Evolutionary conservation across 2,113 vertebrate genomes (phyloP).

Genomic region (Microtus oregoni): DNA sequence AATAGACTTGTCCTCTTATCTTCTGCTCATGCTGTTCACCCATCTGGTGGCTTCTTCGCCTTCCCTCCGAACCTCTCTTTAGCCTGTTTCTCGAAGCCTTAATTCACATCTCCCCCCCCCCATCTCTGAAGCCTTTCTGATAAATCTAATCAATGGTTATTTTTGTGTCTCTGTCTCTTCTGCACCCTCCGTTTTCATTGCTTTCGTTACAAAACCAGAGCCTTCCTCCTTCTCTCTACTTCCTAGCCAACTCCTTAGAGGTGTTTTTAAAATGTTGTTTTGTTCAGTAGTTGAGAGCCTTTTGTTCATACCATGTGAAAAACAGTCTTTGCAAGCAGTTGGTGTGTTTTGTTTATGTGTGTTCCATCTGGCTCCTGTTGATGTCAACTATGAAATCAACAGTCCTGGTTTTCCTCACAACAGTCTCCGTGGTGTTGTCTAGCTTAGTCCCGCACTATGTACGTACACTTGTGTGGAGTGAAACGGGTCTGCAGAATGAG

Average conservation of each 20-base stretch:
- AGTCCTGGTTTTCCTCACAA: background rate
- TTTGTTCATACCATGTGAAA: background rate
- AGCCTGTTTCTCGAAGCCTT: conserved; percentile 28
- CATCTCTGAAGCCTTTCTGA: conserved; percentile 20
- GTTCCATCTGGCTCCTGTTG: background rate
- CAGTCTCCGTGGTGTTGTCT: background rate
- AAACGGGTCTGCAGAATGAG: background rate
- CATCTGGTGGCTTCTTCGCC: conserved; percentile 67
- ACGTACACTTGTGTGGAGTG: background rate
- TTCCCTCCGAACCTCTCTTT: conserved; percentile 41
- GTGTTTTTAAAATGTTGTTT: background rate
- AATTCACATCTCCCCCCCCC: background rate
- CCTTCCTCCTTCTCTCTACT: background rate
- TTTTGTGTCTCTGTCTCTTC: background rate
- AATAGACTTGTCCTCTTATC: conserved; percentile 57
- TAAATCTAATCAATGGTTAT: background rate
- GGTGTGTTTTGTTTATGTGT: background rate
- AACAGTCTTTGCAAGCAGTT: background rate
- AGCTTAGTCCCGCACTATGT: background rate
- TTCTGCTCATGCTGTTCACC: conserved; percentile 63
- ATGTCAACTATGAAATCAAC: background rate
- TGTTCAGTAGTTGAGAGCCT: background rate
- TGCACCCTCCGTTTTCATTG: background rate
- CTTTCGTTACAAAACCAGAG: background rate
- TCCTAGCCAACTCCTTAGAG: background rate